Evolutionary conservation across 2,888 invertebrate species (phyloP).

Genomic region (Macrophya alboannulata): DNA sequence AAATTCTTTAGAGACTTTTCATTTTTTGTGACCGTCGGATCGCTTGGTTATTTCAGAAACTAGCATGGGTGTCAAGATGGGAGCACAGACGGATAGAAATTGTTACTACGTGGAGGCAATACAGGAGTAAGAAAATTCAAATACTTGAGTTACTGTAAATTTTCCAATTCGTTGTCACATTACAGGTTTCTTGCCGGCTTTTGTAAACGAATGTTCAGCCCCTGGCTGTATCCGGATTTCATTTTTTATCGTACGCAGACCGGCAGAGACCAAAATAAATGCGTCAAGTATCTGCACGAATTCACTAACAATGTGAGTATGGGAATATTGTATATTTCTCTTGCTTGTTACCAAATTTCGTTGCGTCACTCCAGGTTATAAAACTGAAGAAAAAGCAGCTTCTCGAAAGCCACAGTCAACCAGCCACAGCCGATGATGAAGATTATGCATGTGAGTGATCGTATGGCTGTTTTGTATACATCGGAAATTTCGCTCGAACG

Average conservation of each 20-base stretch:
- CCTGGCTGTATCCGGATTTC: slow-evolving; percentile 59
- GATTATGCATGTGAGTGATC: slow-evolving; percentile 50
- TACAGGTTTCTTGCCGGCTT: slow-evolving; percentile 51
- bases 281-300: slow-evolving; percentile 83
- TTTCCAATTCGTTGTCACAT: not conserved
- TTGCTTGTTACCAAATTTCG: not conserved
- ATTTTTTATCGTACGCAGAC: slow-evolving; percentile 39
- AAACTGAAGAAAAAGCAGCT: slow-evolving; percentile 75
- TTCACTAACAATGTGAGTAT: slow-evolving; percentile 81
- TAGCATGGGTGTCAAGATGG: slow-evolving; percentile 87
- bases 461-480: not conserved
- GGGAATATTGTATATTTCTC: not conserved
- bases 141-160: not conserved
- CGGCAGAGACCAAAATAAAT: slow-evolving; percentile 81
- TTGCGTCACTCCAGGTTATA: slow-evolving; percentile 69
- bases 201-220: slow-evolving; percentile 50
- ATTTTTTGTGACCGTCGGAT: not conserved
- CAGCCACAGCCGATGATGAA: not conserved
- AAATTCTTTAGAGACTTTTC: not conserved
- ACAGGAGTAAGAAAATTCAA: not conserved
- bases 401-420: slow-evolving; percentile 69
- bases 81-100: slow-evolving; percentile 82
- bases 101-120: slow-evolving; percentile 80
- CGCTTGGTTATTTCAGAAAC: slow-evolving; percentile 82
- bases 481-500: not conserved